Percentiles rank a stretch among this genome's conserved stretches.
Evolutionary conservation across 2,888 invertebrate genomes (phyloP).

Genomic region (Oxycera nigricornis): DNA sequence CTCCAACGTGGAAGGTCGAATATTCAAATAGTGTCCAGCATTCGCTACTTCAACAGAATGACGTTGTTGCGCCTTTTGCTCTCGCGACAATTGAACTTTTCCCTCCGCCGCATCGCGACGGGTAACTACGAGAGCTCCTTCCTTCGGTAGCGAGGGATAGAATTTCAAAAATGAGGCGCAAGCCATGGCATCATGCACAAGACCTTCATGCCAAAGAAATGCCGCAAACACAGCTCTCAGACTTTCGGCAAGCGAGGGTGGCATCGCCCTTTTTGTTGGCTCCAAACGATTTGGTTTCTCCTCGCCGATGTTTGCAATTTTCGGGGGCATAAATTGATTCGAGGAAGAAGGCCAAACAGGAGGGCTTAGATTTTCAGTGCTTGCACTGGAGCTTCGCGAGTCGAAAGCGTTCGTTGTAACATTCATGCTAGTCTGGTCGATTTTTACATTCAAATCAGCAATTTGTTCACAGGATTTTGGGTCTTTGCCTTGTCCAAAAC

Average conservation of each 20-base stretch:
- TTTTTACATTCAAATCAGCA: constrained; percentile 52
- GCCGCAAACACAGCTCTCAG: constrained; percentile 95
- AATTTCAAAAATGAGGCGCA: constrained; percentile 96
- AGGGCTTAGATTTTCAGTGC: constrained; percentile 54
- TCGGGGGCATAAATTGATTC: constrained; percentile 38
- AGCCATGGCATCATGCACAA: constrained; percentile 97
- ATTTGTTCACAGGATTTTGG: constrained; percentile 11
- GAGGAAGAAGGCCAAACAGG: constrained; percentile 52
- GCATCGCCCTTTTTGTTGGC: constrained; percentile 80
- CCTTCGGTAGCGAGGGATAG: constrained; percentile 84
- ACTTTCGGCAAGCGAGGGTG: constrained; percentile 91
- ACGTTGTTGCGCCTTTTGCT: constrained; percentile 74
- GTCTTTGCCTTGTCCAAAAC: constrained; percentile 21
- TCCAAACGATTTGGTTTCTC: constrained; percentile 47
- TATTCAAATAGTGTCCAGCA: constrained; percentile 76
- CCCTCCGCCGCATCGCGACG: constrained; percentile 62
- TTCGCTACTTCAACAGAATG: constrained; percentile 88
- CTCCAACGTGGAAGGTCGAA: constrained; percentile 80
- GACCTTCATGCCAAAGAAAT: constrained; percentile 95
- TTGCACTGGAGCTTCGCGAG: constrained; percentile 51
- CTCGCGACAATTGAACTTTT: constrained; percentile 59
- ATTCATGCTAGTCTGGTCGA: constrained; percentile 53
- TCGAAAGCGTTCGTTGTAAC: constrained; percentile 43
- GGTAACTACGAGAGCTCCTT: constrained; percentile 78
- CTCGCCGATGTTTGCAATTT: constrained; percentile 29